Evolutionary conservation across 2,888 invertebrate species (phyloP).

Genomic region (Elegia similella): DNA sequence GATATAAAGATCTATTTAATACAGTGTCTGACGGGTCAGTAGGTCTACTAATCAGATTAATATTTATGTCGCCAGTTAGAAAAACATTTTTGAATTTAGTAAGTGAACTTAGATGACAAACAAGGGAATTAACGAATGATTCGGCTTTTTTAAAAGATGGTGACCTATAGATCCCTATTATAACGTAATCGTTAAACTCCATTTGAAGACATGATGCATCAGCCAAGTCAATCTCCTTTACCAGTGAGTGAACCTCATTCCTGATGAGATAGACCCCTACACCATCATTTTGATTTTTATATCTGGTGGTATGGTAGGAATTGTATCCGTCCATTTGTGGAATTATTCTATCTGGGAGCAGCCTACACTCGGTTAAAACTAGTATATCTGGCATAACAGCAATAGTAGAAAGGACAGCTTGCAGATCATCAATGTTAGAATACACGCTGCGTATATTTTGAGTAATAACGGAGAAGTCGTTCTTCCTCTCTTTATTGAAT

Average conservation of each 20-base stretch:
- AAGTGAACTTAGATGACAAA: neutral
- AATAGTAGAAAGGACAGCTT: neutral
- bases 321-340: neutral
- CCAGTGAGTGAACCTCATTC: neutral
- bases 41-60: neutral
- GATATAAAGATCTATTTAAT: conserved; percentile 1
- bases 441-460: neutral
- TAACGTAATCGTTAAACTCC: neutral
- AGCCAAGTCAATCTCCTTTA: neutral
- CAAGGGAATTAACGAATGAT: neutral
- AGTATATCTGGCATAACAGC: neutral
- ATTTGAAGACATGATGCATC: conserved; percentile 1
- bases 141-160: conserved; percentile 1
- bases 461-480: neutral
- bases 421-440: neutral
- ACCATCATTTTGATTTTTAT: conserved; percentile 1
- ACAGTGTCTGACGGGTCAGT: neutral
- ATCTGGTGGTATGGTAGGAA: neutral
- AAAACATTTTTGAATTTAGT: conserved; percentile 4
- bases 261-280: neutral
- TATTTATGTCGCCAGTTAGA: conserved; percentile 13
- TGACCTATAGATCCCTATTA: neutral
- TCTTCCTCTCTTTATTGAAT: neutral
- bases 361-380: neutral
- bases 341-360: neutral